Conservation (phyloP, 2,888 invertebrate species). For the Mylabris sibirica region DNA sequence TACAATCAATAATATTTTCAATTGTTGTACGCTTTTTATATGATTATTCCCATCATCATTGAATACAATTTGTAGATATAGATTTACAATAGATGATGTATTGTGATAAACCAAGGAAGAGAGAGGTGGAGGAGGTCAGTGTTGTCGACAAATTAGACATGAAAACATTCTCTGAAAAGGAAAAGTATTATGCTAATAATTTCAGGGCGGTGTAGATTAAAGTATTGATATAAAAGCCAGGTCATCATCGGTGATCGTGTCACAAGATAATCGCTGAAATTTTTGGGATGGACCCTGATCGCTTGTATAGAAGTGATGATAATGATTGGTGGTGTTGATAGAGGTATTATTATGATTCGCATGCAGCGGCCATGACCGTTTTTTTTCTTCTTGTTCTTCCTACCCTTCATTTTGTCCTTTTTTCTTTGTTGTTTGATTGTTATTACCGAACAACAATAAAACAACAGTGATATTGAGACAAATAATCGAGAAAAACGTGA, state of each 20-base stretch:
- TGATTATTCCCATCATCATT: background rate
- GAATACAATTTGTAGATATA: conserved; percentile 1
- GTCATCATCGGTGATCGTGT: conserved; percentile 8
- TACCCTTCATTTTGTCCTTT: too few species aligned
- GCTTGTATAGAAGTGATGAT: background rate
- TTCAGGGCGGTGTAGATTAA: conserved; percentile 43
- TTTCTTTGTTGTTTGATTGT: too few species aligned
- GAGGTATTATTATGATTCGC: conserved; percentile 9
- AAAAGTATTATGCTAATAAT: conserved; percentile 38
- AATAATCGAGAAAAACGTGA: background rate
- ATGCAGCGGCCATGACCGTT: background rate
- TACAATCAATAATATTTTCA: background rate
- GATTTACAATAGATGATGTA: conserved; percentile 3
- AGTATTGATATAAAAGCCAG: conserved; percentile 7
- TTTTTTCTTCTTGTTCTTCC: too few species aligned
- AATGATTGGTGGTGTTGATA: background rate
- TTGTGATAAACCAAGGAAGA: background rate
- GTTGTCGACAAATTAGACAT: conserved; percentile 17
- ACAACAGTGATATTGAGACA: background rate
- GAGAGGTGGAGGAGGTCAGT: background rate
- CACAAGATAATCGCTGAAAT: conserved; percentile 9
- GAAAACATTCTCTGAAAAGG: conserved; percentile 25
- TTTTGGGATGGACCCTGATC: conserved; percentile 9
- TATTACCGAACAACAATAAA: background rate
- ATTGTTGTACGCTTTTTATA: background rate